A percentile compares a stretch with the other conserved stretches of the same genome.
Evolutionary conservation across 2,888 invertebrate species (phyloP).

Genomic region (Lapara coniferarum): DNA sequence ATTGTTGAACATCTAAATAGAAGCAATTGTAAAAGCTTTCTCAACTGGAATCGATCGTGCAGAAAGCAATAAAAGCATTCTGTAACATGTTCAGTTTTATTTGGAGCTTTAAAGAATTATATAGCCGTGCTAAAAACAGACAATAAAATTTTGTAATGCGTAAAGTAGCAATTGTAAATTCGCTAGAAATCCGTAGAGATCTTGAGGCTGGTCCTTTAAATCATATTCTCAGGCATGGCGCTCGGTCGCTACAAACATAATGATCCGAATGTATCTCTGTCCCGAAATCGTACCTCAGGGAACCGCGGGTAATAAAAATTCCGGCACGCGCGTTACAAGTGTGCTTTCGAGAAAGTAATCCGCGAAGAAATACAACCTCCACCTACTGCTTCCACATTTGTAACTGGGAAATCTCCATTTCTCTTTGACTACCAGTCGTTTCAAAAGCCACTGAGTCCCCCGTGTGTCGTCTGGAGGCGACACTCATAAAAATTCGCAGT

Average conservation of each 20-base stretch:
- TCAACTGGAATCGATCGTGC: not conserved
- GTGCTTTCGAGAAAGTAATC: conserved; percentile 77
- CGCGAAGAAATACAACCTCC: conserved; percentile 76
- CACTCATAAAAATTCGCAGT: conserved; percentile 79
- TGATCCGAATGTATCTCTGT: conserved; percentile 74
- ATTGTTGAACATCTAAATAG: not conserved
- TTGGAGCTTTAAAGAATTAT: conserved; percentile 35
- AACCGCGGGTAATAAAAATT: conserved; percentile 76
- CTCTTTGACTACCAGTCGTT: conserved; percentile 80
- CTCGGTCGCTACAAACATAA: conserved; percentile 63
- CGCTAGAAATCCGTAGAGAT: conserved; percentile 25
- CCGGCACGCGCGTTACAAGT: conserved; percentile 69
- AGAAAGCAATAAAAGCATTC: conserved; percentile 2
- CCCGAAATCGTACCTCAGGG: conserved; percentile 71
- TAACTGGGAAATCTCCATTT: conserved; percentile 81
- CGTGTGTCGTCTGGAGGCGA: conserved; percentile 73
- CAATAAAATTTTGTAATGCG: conserved; percentile 36
- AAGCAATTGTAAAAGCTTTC: not conserved
- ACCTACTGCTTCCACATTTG: conserved; percentile 79
- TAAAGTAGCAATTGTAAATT: conserved; percentile 35
- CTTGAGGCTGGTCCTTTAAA: conserved; percentile 43
- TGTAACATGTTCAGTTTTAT: conserved; percentile 27
- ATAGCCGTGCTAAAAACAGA: conserved; percentile 29
- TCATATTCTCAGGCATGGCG: conserved; percentile 52
- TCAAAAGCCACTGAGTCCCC: conserved; percentile 74